Base-by-base conservation (phyloP, 1,140 invertebrate genomes). In the Thaumetopoea pityocampa region DNA sequence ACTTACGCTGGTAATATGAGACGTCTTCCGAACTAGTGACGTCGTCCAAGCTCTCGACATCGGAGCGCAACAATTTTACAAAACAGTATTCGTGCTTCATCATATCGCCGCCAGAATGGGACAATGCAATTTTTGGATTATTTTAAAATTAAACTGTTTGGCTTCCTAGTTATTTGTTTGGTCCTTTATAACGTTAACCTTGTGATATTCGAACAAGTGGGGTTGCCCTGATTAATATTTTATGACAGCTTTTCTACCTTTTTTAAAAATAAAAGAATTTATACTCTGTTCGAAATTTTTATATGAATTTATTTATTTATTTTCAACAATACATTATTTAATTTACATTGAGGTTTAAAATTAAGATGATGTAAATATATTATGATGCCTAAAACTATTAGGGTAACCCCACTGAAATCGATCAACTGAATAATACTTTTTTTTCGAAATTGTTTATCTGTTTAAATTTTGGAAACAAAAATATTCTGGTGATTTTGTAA, bases 401-500 rank as follows among this genome's bases (percentile, higher is more conserved):
- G 22, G 27, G 40, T 23, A 19, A 36, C 18, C 18, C 11, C 7
- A 30, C 9, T 35, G 15, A 8, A 18, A 27, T 5, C 19, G 24
- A 36, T 10, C 8, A 30, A 17, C 2, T 30, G 9, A 16, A 29
- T 4, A 14, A n/a, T 22, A 14, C n/a, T 22, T 10, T 14, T 34
- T 29, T 23, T 29, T 22, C 22, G 20, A 50, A 43, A 41, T 43
- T 36, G 34, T 11, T 26, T 43, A 41, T 41, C 32, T n/a, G 6
- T 23, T 23, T 18, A 30, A 35, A n/a, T n/a, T n/a, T n/a, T n/a
- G n/a, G 40, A 58, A 28, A 43, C 33, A 46, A 51, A 38, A 51
- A 58, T 61, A 67, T 78, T 83, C 68, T 77, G 74, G 79, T 78
- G 67, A 72, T 68, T 43, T 67, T 83, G 76, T 83, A 83, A 63